These are phyloP conservation scores for Abramis brama DNA, from an alignment of 2,113 vertebrate genomes.

Conservation along the genomic window DNA sequence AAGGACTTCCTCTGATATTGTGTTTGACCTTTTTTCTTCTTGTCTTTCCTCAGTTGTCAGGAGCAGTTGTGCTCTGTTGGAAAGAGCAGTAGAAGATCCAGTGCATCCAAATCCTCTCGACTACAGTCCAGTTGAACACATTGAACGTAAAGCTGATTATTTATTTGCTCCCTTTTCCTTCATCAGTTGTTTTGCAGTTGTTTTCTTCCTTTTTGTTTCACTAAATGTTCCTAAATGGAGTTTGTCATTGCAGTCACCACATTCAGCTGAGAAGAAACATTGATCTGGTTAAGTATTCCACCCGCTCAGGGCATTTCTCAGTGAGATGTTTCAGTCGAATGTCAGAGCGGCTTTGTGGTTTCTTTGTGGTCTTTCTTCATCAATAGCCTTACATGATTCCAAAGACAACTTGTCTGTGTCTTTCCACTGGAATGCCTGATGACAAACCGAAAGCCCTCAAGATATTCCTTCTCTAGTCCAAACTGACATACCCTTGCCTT, in stretches of 20 bases:
- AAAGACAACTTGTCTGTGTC: slow-evolving; percentile 24
- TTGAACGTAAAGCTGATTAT: slow-evolving; percentile 63
- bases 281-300: slow-evolving; percentile 24
- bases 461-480: background rate
- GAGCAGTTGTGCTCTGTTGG: slow-evolving; percentile 63
- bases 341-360: slow-evolving; percentile 45
- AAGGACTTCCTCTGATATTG: background rate
- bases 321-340: slow-evolving; percentile 35
- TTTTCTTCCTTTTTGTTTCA: background rate
- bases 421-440: slow-evolving; percentile 19
- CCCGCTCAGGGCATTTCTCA: background rate
- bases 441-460: slow-evolving; percentile 26
- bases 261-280: background rate
- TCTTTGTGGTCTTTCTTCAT: slow-evolving; percentile 58
- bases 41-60: slow-evolving; percentile 63
- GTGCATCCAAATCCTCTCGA: slow-evolving; percentile 53
- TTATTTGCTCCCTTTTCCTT: background rate
- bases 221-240: slow-evolving; percentile 4
- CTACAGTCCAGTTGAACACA: slow-evolving; percentile 58
- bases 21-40: slow-evolving; percentile 12
- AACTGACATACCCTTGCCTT: slow-evolving; percentile 20
- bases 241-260: slow-evolving; percentile 36
- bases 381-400: slow-evolving; percentile 63
- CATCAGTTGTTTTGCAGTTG: background rate
- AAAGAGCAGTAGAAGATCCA: slow-evolving; percentile 63